Evolutionary conservation across 2,888 invertebrate species (phyloP).

Genomic region (Nemotelus pantherinus): DNA sequence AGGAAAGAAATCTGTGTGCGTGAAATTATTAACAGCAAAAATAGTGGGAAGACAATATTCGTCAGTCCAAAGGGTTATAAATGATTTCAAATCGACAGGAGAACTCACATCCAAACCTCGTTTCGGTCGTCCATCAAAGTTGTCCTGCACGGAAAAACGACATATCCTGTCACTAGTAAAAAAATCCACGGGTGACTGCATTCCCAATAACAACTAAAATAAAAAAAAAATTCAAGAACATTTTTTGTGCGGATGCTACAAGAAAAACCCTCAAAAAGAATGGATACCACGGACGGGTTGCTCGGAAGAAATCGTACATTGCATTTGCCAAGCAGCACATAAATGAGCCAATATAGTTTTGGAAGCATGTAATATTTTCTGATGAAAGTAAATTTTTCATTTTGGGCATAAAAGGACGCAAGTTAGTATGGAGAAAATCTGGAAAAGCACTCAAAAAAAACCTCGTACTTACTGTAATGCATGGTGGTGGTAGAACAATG

Average conservation of each 20-base stretch:
- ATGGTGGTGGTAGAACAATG: neutral
- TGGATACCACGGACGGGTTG: neutral
- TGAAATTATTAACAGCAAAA: constrained; percentile 15
- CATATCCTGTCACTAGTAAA: constrained; percentile 14
- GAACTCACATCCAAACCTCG: neutral
- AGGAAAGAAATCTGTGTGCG: constrained; percentile 9
- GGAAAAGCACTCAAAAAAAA: constrained; percentile 45
- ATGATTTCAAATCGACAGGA: constrained; percentile 43
- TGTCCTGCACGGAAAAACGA: too few relatives aligned
- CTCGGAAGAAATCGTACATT: constrained; percentile 13
- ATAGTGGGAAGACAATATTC: constrained; percentile 24
- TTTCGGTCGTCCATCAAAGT: neutral
- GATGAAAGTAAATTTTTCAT: constrained; percentile 45
- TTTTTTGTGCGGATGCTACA: neutral
- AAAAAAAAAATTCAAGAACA: neutral
- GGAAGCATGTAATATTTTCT: constrained; percentile 22
- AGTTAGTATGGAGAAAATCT: constrained; percentile 39
- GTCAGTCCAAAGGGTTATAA: constrained; percentile 6
- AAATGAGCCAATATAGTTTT: constrained; percentile 9
- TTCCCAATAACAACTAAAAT: constrained; percentile 14
- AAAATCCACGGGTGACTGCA: constrained; percentile 30
- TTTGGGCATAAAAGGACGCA: constrained; percentile 44
- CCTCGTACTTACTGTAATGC: constrained; percentile 46
- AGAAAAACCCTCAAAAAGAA: constrained; percentile 12
- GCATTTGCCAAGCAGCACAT: constrained; percentile 19